Base-by-base conservation (phyloP, 2,888 invertebrate genomes). In the Dolichomitus sp. region DNA sequence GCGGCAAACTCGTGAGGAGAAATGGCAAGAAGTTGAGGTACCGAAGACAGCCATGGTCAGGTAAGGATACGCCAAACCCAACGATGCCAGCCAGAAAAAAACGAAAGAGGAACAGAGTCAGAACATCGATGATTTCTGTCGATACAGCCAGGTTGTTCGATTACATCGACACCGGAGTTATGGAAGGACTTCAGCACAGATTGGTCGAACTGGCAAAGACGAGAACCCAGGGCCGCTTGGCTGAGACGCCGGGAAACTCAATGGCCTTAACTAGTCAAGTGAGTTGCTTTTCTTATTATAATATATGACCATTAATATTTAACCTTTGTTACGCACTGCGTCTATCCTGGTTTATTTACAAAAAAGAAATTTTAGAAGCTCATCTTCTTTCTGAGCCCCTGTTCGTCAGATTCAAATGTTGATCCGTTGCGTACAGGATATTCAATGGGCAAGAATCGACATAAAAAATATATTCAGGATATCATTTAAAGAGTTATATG, bases 151-250 rank as follows among this genome's bases (percentile, higher is more conserved):
- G 98, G 88, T 97, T 97, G 95, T 98, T 98, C 93, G 99, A 99
- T 94, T 98, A 97, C 95, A 98, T 99, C 94, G 99, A 99, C 94
- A 94, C 96, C 86, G 97, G 98, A 70, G 97, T 97, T 85, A 98
- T 99, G 99, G 98, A 98, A 94, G 97, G 97, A 0, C 95, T 99
- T 54, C 97, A 97, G 93, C 97, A 98, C 94, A 96, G 97, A 83
- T 94, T 99, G 87, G 94, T 96, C 74, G 94, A 94, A 81, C 92
- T 96, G 89, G 95, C 95, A 7, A 94, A 95, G 87, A 93, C 93
- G 83, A 96, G 96, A 88, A 96, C 96, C 12, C 94, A 95, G 87
- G 95, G 96, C 83, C 93, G 95, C 84, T 95, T 97, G 87, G 95
- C 94, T 90, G 96, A 96, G 92, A 96, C 94, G 88, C 94, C 95